Evolutionary conservation across 2,888 invertebrate species (phyloP).

Genomic region (Baccha elongata): DNA sequence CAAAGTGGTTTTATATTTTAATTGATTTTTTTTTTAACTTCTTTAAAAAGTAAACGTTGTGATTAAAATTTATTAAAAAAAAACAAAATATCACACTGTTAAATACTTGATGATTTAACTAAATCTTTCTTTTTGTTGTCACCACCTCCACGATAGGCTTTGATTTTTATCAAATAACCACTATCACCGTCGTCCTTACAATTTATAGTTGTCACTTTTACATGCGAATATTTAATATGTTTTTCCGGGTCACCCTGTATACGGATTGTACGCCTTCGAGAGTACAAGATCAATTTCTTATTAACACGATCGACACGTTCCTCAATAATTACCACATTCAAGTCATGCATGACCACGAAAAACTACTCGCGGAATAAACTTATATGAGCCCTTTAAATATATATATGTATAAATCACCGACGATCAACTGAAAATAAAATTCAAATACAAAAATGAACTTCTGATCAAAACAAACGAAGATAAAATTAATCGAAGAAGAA

Average conservation of each 20-base stretch:
- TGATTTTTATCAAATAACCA: constrained; percentile 57
- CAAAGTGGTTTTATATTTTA: neutral
- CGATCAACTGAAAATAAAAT: constrained; percentile 6
- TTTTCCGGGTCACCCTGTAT: constrained; percentile 42
- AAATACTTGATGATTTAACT: constrained; percentile 52
- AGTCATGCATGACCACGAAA: constrained; percentile 67
- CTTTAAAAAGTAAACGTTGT: neutral
- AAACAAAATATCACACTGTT: constrained; percentile 39
- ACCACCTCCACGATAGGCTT: constrained; percentile 52
- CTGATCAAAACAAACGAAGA: neutral
- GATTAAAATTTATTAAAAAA: neutral
- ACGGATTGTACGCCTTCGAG: constrained; percentile 63
- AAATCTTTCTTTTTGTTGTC: constrained; percentile 40
- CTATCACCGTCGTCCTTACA: constrained; percentile 50
- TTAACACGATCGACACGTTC: constrained; percentile 71
- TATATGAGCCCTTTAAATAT: constrained; percentile 19
- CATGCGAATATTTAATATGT: constrained; percentile 50
- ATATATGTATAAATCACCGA: constrained; percentile 32
- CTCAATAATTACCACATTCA: constrained; percentile 66
- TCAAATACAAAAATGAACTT: neutral
- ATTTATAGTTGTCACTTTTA: constrained; percentile 59
- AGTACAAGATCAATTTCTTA: constrained; percentile 59
- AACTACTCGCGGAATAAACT: constrained; percentile 30
- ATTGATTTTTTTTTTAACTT: constrained; percentile 11
- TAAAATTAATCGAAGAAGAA: constrained; percentile 11